Evolutionary conservation across 2,888 invertebrate genomes (phyloP), one percentile per base, ranked within the genome.

Genomic region (Cylindroiulus punctatus): DNA sequence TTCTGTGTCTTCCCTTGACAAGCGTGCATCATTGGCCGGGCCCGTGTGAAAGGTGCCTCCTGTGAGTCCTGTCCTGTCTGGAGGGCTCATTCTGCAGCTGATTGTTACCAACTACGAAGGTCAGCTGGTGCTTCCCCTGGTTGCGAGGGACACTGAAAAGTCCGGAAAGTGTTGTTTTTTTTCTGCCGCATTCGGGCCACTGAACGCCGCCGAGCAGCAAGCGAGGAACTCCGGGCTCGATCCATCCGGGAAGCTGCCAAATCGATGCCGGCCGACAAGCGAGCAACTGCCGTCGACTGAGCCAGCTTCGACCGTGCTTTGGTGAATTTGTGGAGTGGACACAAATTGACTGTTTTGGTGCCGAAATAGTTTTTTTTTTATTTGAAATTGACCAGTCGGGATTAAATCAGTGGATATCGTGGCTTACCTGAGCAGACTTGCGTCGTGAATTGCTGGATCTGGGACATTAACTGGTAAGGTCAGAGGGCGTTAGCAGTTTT

Each of bases 1-100:
- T 65, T 65, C 65, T 65, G 26, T 10, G 65, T 65, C 65, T 65
- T 65, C 65, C 65, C 65, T 57, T 65, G 65, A 65, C 65, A 65
- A 26, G 65, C 65, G 65, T 65, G 65, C 26, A 26, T 26, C 65
- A 26, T 65, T 65, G 65, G 65, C 12, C 47, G 47, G 4, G 47
- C 47, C 47, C 47, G 19, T 47, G 47, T 47, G 47, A 47, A 47
- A 47, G 47, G 47, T 47, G 47, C 47, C 17, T 4, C n/a, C n/a
- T n/a, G n/a, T n/a, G n/a, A n/a, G n/a, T n/a, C n/a, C n/a, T n/a
- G n/a, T n/a, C 10, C 12, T n/a, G 65, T 65, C 65, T 26, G 65
- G 65, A 40, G n/a, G 12, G 65, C 47, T 47, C 47, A 47, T 10
- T 47, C 14, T 47, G 1, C n/a, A n/a, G n/a, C n/a, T n/a, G n/a